Base-by-base conservation (phyloP, 2,113 vertebrate genomes). In the Catharus bicknelli region DNA sequence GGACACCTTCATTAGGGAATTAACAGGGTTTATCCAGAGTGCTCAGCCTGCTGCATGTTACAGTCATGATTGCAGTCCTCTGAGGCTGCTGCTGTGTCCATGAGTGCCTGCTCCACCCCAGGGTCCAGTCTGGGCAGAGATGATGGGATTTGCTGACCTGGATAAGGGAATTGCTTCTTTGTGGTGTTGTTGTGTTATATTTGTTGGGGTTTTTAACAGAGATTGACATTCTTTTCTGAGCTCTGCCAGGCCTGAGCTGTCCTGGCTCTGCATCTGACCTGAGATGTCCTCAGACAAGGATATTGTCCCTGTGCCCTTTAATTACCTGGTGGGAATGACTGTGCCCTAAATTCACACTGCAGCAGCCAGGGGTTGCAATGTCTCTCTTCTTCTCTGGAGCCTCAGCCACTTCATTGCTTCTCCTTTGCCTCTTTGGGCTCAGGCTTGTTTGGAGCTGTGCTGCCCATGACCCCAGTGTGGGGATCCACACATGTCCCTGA, bases 361-460 rank as follows among this genome's bases (percentile, higher is more conserved):
- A 63, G 51, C 45, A 69, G 64, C 34, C 30, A 30, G 45, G n/a
- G 23, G 1, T 23, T 63, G 26, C 48, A 55, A 20, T 25, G 47
- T 58, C 55, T 53, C 7, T 3, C 7, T 3, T 17, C 32, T 27
- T 10, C 40, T 6, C 5, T 8, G 22, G 12, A 69, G 13, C 47
- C 51, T 81, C 47, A 63, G 48, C 22, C 34, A 2, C 22, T 62
- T 67, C 26, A 16, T 2, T 30, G 30, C 30, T 45, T 26, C n/a
- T 48, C 47, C 0, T 16, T 1, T 73, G 25, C 11, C 32, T 11
- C 0, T 25, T 11, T n/a, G 54, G 23, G 27, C 4, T 34, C 3
- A 8, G 34, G 26, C 2, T 62, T 40, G 27, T 38, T 55, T 1
- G 4, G 19, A 66, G 40, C 25, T 57, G 40, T 32, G 20, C 15